Base-by-base conservation (phyloP, 2,113 vertebrate species). In the Heliornis fulica region DNA sequence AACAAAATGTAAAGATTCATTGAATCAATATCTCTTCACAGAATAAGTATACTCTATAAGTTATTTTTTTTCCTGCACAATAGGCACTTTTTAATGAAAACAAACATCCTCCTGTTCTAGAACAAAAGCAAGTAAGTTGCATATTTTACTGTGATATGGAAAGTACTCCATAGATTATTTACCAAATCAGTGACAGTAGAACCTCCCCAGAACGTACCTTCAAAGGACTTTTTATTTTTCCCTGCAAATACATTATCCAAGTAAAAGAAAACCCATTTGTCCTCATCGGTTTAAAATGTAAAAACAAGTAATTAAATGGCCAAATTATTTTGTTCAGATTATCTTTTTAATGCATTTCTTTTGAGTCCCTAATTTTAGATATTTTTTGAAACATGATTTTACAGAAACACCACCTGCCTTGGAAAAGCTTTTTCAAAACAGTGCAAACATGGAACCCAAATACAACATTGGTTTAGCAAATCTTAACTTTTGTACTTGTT, bases 401-500 rank as follows among this genome's bases (percentile, higher is more conserved):
- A 31, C 11, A 45, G 25, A 90, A 74, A 63, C 10, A 75, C 1
- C 7, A 46, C 0, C 0, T 77, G 7, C 3, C 7, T 22, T 70
- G 18, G 13, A 80, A 90, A 70, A 59, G 46, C 6, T 71, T 20
- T 75, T 79, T 85, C 19, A 36, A 64, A 48, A 56, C 0, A 0
- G 7, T 31, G 10, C 9, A 83, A 93, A 64, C 18, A 32, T 2
- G 6, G 7, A 4, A 14, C 2, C 1, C 5, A 72, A 90, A 85
- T 29, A 6, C 2, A 78, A 31, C 8, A 34, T 0, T 10, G 43
- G 8, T n/a, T 3, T 18, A 60, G 36, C 68, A 85, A 90, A 71
- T 12, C 6, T 29, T 79, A 36, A 60, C 12, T 63, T 84, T 64
- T 59, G 22, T 57, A 57, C 5, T 29, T 69, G 7, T 28, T 64